A percentile compares a stretch with the other conserved stretches of the same genome.
Evolutionary conservation across 2,888 invertebrate genomes (phyloP).

Genomic region (Trissoscelio sp.): DNA sequence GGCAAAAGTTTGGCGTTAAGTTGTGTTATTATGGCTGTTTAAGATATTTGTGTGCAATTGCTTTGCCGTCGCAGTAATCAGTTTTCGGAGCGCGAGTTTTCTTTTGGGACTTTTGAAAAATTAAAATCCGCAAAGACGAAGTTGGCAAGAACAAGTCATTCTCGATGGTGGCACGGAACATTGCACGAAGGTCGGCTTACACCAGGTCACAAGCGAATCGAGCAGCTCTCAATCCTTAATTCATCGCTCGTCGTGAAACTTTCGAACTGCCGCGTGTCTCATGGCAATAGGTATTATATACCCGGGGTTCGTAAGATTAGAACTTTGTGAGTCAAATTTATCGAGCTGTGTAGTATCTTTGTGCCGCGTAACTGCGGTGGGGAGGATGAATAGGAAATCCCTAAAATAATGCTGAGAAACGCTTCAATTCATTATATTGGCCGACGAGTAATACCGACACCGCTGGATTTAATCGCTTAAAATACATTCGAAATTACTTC

Average conservation of each 20-base stretch:
- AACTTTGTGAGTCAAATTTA: slow-evolving; percentile 70
- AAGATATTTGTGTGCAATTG: background rate
- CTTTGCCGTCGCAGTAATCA: slow-evolving; percentile 16
- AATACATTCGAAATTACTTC: slow-evolving; percentile 63
- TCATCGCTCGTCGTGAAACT: slow-evolving; percentile 66
- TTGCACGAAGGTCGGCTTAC: slow-evolving; percentile 54
- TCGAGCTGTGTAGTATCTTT: slow-evolving; percentile 62
- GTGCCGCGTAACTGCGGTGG: slow-evolving; percentile 48
- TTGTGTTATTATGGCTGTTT: background rate
- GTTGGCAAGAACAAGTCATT: slow-evolving; percentile 41
- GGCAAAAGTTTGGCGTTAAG: background rate
- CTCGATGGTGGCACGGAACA: slow-evolving; percentile 51
- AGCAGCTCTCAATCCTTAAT: slow-evolving; percentile 69
- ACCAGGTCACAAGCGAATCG: slow-evolving; percentile 61
- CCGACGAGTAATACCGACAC: slow-evolving; percentile 52
- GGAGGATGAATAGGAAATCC: slow-evolving; percentile 59
- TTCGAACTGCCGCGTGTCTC: slow-evolving; percentile 67
- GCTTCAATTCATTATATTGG: slow-evolving; percentile 62
- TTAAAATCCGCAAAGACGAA: slow-evolving; percentile 36
- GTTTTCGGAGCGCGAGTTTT: slow-evolving; percentile 7
- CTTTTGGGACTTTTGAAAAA: slow-evolving; percentile 46
- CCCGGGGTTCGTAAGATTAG: slow-evolving; percentile 66
- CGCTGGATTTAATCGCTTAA: slow-evolving; percentile 57
- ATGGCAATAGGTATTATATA: slow-evolving; percentile 68
- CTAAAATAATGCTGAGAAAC: slow-evolving; percentile 61